Percentiles rank a stretch among this genome's conserved stretches.
Evolutionary conservation across 2,113 vertebrate genomes (phyloP).

Genomic region (Chionis minor): DNA sequence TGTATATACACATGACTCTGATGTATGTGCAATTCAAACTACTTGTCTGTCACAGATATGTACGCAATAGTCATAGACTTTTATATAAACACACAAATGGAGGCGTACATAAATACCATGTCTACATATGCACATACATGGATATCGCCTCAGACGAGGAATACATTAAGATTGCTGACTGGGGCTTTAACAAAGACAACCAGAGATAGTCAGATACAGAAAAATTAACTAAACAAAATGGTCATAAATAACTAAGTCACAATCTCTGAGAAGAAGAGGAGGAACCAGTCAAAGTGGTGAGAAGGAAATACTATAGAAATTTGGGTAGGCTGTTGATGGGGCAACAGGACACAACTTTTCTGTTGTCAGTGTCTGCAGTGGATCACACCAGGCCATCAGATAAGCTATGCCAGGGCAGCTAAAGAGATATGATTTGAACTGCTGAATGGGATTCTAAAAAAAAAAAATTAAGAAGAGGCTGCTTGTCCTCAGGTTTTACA

Average conservation of each 20-base stretch:
- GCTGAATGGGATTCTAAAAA: neutral
- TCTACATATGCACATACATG: fast-evolving
- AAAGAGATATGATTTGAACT: neutral
- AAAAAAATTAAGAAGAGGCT: neutral
- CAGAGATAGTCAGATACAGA: neutral
- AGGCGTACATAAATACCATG: neutral
- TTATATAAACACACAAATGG: neutral
- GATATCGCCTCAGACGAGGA: fast-evolving
- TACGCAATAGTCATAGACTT: neutral
- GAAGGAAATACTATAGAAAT: neutral
- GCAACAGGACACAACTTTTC: neutral
- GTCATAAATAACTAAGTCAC: neutral
- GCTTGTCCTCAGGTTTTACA: neutral
- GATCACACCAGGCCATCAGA: neutral
- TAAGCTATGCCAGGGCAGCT: neutral
- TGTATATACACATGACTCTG: neutral
- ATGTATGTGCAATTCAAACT: neutral
- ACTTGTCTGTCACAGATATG: neutral
- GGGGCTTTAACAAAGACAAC: neutral
- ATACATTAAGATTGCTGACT: neutral
- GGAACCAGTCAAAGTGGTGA: neutral
- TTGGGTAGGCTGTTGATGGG: neutral
- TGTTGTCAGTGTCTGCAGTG: neutral
- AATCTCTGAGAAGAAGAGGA: neutral
- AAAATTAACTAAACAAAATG: neutral